A percentile compares a stretch with the other conserved stretches of the same genome.
Conservation (phyloP, 2,888 invertebrate genomes). For the Spodoptera littoralis region DNA sequence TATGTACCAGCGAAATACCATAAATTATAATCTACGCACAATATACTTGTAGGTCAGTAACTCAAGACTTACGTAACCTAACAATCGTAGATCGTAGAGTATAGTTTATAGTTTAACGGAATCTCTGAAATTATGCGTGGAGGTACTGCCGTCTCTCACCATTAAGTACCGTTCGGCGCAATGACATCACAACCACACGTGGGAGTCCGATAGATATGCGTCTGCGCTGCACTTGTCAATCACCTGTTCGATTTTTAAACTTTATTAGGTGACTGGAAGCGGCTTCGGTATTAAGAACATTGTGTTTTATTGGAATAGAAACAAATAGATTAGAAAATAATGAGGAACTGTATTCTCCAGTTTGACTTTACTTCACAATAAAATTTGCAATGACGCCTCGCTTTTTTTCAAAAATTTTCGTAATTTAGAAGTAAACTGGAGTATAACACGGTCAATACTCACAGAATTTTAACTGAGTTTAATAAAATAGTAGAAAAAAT, state of each 20-base stretch:
- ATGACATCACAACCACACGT: slow-evolving; percentile 59
- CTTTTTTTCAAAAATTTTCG: no score
- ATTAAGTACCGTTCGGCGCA: slow-evolving; percentile 64
- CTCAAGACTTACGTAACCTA: slow-evolving; percentile 32
- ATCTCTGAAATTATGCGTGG: slow-evolving; percentile 44
- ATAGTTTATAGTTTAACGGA: slow-evolving; percentile 43
- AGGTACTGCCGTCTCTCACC: slow-evolving; percentile 24
- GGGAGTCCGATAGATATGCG: slow-evolving; percentile 49
- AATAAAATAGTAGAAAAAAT: no score
- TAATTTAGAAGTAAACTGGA: no score
- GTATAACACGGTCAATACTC: no score
- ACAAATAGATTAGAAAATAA: no score
- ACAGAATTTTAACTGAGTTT: no score
- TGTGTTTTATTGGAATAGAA: no score
- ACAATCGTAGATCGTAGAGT: slow-evolving; percentile 13
- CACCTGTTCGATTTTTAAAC: slow-evolving; percentile 50
- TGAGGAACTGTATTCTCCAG: no score
- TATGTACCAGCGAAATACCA: background rate
- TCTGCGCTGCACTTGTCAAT: slow-evolving; percentile 61
- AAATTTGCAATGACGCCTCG: no score
- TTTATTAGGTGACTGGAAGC: slow-evolving; percentile 33
- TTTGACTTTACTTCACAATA: no score
- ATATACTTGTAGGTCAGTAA: slow-evolving; percentile 39
- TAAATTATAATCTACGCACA: slow-evolving; percentile 11
- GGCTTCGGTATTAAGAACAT: background rate